These are phyloP conservation scores for Agrilus cyanescens DNA, from an alignment of 2,888 invertebrate genomes.

Conservation along the genomic window DNA sequence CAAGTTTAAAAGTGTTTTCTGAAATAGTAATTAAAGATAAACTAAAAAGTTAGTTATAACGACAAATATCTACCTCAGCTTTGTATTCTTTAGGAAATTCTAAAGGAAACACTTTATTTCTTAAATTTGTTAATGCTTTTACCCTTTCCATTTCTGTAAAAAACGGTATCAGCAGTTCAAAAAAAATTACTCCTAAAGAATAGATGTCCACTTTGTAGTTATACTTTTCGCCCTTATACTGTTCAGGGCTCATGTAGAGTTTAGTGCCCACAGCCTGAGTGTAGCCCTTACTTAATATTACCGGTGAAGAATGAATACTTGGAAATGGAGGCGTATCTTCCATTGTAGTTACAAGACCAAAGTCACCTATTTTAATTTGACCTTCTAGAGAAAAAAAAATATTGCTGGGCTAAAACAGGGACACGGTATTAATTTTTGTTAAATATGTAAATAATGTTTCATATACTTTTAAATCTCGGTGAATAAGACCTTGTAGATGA, in stretches of 20 bases:
- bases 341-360: conserved; percentile 91
- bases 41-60: conserved; percentile 1
- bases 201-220: conserved; percentile 92
- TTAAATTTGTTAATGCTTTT: conserved; percentile 49
- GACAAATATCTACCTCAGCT: conserved; percentile 49
- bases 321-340: conserved; percentile 40
- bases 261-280: conserved; percentile 56
- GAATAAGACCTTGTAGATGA: conserved; percentile 84
- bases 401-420: conserved; percentile 60
- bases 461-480: conserved; percentile 84
- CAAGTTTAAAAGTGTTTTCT: conserved; percentile 60
- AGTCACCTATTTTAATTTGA: conserved; percentile 91
- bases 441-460: neutral
- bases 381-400: conserved; percentile 89
- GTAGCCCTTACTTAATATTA: conserved; percentile 5
- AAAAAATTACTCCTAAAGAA: conserved; percentile 85
- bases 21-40: conserved; percentile 22
- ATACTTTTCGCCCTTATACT: conserved; percentile 61
- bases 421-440: neutral
- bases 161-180: conserved; percentile 86
- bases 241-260: conserved; percentile 98
- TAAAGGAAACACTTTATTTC: conserved; percentile 55
- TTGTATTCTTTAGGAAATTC: conserved; percentile 53
- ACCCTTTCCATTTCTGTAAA: conserved; percentile 83
- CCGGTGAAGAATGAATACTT: conserved; percentile 16